Evolutionary conservation across 2,888 invertebrate species (phyloP).

Genomic region (Eupithecia vulgata): DNA sequence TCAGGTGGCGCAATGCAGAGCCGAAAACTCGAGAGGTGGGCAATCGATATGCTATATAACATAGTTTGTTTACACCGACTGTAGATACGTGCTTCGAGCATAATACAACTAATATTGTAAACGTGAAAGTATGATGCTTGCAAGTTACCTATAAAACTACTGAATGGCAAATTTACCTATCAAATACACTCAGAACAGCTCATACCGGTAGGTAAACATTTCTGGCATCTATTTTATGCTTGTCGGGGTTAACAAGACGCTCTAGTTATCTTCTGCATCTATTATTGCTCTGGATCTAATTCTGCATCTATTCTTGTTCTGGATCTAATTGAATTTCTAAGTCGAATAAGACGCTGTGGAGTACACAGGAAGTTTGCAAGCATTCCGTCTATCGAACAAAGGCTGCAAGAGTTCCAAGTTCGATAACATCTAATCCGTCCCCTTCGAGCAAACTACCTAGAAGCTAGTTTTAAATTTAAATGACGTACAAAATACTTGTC

Average conservation of each 20-base stretch:
- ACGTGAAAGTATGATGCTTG: not conserved
- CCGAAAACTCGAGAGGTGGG: slow-evolving; percentile 65
- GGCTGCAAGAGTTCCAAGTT: not conserved
- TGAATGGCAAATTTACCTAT: not conserved
- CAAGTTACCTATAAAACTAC: not conserved
- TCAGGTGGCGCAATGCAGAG: slow-evolving; percentile 78
- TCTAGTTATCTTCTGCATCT: not conserved
- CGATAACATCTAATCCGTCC: not conserved
- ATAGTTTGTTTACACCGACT: not conserved
- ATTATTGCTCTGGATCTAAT: not conserved
- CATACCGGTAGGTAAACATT: too few relatives aligned
- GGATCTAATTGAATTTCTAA: not conserved
- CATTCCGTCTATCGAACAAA: not conserved
- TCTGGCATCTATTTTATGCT: too few relatives aligned
- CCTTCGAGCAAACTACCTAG: not conserved
- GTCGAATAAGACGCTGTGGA: not conserved
- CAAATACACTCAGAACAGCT: not conserved
- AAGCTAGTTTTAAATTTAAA: not conserved
- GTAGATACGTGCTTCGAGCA: not conserved
- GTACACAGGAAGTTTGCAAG: not conserved
- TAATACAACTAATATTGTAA: not conserved
- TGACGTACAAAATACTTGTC: not conserved
- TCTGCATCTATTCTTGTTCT: not conserved
- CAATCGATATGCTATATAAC: slow-evolving; percentile 58
- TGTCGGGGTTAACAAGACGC: too few relatives aligned